Base-by-base conservation (phyloP, 2,888 invertebrate species). In the Hoplodrina blanda region DNA sequence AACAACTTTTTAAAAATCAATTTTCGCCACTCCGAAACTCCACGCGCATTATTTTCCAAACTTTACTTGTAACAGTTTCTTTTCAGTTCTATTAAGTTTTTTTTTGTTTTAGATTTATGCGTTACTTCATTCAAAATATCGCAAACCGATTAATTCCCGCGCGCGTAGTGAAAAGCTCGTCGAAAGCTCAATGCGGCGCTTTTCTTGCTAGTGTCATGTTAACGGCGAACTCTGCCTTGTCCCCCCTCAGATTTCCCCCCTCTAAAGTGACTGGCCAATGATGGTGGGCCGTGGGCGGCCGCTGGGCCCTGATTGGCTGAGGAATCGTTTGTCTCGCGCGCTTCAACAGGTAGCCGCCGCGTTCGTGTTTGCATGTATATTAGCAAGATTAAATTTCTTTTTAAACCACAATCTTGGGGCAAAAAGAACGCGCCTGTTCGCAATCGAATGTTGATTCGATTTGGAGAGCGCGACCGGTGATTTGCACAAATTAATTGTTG, bases 291-390 rank as follows among this genome's bases (percentile, higher is more conserved):
- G 91, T 91, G 96, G 93, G 96, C 94, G 93, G 94, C 84, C 96
- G 95, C 93, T 94, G 94, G 80, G 86, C 85, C 62, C 73, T 78
- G 86, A 95, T 95, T 95, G 96, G 96, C 85, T 78, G 91, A 91
- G 90, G 86, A 83, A 84, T 84, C 89, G 90, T 90, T 90, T 90
- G 94, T 94, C 93, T 91, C 94, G 91, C 87, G 91, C 91, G 95
- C 94, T 69, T 93, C 90, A 97, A 97, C 92, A 97, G 97, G 96
- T 96, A 93, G 91, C 91, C 90, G 88, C 85, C 89, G 91, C 90
- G 92, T 92, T 93, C 93, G 92, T 95, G 94, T 95, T 94, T 95
- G 95, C 95, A 93, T 95, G 94, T 95, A 95, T 95, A 95, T 95
- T 95, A 96, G 95, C 90, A 86, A 92, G 95, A 95, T 95, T 94